These are phyloP conservation scores for Synanthedon myopaeformis DNA, from an alignment of 2,888 invertebrate genomes.

Conservation along the genomic window DNA sequence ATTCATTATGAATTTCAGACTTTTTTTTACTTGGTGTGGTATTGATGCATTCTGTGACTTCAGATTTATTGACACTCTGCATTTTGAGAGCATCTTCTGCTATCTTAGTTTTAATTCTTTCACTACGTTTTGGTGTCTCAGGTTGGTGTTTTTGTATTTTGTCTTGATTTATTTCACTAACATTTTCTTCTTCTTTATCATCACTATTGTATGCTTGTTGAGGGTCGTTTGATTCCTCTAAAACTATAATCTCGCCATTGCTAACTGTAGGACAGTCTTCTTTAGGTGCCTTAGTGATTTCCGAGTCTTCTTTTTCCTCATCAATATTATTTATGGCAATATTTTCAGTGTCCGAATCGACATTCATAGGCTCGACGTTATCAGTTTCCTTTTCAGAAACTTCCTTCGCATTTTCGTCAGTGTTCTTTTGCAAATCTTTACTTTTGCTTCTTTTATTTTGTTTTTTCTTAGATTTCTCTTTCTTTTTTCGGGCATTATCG, in stretches of 20 bases:
- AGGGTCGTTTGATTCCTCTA: constrained; percentile 13
- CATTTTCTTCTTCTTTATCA: neutral
- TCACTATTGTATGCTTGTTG: neutral
- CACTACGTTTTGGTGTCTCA: constrained; percentile 35
- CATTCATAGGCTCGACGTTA: no score
- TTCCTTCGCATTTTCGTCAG: constrained; percentile 7
- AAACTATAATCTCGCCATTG: constrained; percentile 5
- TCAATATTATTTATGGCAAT: no score
- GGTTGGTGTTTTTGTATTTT: neutral
- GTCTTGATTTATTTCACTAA: neutral
- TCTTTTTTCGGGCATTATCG: constrained; percentile 52
- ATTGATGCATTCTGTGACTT: constrained; percentile 31
- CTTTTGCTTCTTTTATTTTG: constrained; percentile 22
- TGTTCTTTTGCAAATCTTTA: constrained; percentile 4
- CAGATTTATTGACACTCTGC: constrained; percentile 24
- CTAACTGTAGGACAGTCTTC: no score
- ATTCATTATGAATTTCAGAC: constrained; percentile 6
- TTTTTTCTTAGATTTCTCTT: constrained; percentile 13
- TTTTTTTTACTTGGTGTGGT: constrained; percentile 36
- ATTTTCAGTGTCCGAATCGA: no score
- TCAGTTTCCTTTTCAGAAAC: constrained; percentile 1
- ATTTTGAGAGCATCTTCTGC: constrained; percentile 23
- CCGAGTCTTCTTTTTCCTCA: no score
- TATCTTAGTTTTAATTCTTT: constrained; percentile 28
- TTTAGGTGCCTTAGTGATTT: no score